Percentiles rank a stretch among this genome's conserved stretches.
These are phyloP conservation scores for Nomada fabriciana DNA, from an alignment of 2,888 invertebrate genomes.

Conservation along the genomic window DNA sequence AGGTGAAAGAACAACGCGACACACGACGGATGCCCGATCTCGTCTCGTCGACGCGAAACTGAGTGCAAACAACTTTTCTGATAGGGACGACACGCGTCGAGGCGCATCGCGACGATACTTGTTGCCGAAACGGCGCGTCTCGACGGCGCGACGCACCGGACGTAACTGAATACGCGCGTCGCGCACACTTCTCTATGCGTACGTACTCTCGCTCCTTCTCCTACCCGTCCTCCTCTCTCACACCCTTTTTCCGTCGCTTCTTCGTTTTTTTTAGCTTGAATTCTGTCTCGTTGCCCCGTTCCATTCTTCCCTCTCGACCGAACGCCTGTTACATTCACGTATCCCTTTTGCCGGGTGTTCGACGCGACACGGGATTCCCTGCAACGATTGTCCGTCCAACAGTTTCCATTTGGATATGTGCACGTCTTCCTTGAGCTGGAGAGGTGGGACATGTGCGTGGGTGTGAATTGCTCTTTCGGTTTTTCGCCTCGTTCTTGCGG, in stretches of 20 bases:
- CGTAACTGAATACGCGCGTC: slow-evolving; percentile 81
- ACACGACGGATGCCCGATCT: too few species aligned
- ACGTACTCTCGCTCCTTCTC: slow-evolving; percentile 56
- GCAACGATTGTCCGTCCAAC: neutral
- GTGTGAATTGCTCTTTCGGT: too few species aligned
- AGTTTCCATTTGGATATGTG: neutral
- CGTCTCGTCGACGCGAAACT: too few species aligned
- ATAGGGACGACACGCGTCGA: slow-evolving; percentile 27
- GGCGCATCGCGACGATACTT: slow-evolving; percentile 51
- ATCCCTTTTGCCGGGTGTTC: neutral
- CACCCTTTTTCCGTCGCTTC: slow-evolving; percentile 37
- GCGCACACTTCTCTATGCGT: slow-evolving; percentile 71
- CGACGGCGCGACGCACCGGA: slow-evolving; percentile 81
- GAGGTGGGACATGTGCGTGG: too few species aligned
- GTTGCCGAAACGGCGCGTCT: slow-evolving; percentile 70
- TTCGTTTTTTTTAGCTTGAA: neutral
- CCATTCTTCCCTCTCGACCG: slow-evolving; percentile 21
- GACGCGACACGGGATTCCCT: neutral
- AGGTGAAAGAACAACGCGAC: too few species aligned
- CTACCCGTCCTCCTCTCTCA: slow-evolving; percentile 45
- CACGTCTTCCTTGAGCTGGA: neutral
- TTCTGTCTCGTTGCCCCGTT: slow-evolving; percentile 27
- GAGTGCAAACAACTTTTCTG: neutral
- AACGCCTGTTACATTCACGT: neutral
- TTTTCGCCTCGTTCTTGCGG: too few species aligned